Evolutionary conservation across 2,888 invertebrate genomes (phyloP).

Genomic region (Trissolcus brochymenae): DNA sequence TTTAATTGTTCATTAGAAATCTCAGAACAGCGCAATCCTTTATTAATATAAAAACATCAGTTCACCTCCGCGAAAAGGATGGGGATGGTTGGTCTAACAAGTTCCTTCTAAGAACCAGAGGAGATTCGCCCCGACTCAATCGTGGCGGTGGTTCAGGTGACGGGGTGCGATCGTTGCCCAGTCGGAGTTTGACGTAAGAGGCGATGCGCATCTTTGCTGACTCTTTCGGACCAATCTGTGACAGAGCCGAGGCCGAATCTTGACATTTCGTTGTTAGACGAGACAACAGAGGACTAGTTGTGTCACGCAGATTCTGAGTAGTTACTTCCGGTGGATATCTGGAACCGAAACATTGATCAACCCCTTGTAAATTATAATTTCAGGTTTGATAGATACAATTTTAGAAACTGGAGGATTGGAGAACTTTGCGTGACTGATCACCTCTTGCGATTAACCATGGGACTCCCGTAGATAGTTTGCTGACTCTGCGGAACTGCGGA

Average conservation of each 20-base stretch:
- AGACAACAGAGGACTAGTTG: slow-evolving; percentile 72
- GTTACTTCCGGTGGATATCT: slow-evolving; percentile 74
- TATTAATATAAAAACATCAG: neutral
- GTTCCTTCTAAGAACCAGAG: slow-evolving; percentile 80
- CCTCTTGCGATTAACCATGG: slow-evolving; percentile 74
- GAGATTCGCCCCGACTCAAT: slow-evolving; percentile 75
- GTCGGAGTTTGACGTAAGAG: slow-evolving; percentile 89
- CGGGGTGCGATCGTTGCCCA: slow-evolving; percentile 78
- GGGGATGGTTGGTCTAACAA: slow-evolving; percentile 78
- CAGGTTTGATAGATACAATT: neutral
- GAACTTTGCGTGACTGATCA: slow-evolving; percentile 38
- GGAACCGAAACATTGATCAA: neutral
- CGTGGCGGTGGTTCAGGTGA: slow-evolving; percentile 75
- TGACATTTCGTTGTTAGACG: slow-evolving; percentile 73
- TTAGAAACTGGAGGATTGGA: neutral
- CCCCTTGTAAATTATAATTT: neutral
- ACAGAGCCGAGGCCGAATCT: slow-evolving; percentile 65
- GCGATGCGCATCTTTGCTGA: slow-evolving; percentile 85
- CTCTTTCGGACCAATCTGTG: slow-evolving; percentile 68
- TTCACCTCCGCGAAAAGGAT: slow-evolving; percentile 74
- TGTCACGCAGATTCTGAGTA: slow-evolving; percentile 69
- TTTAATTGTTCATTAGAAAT: neutral
- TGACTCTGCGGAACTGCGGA: slow-evolving; percentile 69
- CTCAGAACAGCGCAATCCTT: too few relatives aligned
- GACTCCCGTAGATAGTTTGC: slow-evolving; percentile 73